A percentile compares a stretch with the other conserved stretches of the same genome.
phyloP scores from a whole-genome alignment of 2,113 vertebrate genomes.

The Lamprotornis superbus region DNA sequence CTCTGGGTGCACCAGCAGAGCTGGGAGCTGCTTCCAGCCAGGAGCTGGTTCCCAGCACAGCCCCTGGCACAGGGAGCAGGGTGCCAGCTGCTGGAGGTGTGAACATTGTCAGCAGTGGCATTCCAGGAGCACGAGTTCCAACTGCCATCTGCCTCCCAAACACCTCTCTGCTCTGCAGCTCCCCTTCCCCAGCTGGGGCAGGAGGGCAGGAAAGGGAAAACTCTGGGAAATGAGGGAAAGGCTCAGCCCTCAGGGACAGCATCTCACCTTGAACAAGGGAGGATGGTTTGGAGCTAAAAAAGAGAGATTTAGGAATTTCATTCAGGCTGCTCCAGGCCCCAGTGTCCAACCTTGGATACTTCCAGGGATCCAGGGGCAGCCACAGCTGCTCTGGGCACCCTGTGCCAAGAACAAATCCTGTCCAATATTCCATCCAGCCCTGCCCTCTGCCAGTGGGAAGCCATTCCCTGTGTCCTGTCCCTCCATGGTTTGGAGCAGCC shows the following conservation, averaged over 20 bases:
- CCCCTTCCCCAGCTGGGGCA: background rate
- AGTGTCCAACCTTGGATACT: background rate
- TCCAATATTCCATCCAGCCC: too few relatives aligned
- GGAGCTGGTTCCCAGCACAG: constrained; percentile 19
- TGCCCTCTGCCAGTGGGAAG: too few relatives aligned
- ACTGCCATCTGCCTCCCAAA: background rate
- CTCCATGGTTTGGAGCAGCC: too few relatives aligned
- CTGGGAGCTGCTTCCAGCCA: background rate
- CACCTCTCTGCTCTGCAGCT: background rate
- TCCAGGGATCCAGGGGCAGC: background rate
- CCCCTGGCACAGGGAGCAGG: background rate
- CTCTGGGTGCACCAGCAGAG: background rate
- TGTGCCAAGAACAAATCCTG: too few relatives aligned
- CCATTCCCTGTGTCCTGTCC: too few relatives aligned
- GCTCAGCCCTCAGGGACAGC: background rate
- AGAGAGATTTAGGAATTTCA: background rate
- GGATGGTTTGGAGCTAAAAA: background rate
- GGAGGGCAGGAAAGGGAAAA: background rate
- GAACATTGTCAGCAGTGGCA: background rate
- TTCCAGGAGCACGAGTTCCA: background rate
- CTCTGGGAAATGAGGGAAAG: background rate
- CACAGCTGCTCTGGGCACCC: background rate
- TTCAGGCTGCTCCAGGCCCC: background rate
- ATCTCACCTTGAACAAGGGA: rapidly evolving
- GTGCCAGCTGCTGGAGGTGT: constrained; percentile 57